A percentile compares a stretch with the other conserved stretches of the same genome.
These are phyloP conservation scores for Acleris literana DNA, from an alignment of 2,888 invertebrate genomes.

Conservation along the genomic window DNA sequence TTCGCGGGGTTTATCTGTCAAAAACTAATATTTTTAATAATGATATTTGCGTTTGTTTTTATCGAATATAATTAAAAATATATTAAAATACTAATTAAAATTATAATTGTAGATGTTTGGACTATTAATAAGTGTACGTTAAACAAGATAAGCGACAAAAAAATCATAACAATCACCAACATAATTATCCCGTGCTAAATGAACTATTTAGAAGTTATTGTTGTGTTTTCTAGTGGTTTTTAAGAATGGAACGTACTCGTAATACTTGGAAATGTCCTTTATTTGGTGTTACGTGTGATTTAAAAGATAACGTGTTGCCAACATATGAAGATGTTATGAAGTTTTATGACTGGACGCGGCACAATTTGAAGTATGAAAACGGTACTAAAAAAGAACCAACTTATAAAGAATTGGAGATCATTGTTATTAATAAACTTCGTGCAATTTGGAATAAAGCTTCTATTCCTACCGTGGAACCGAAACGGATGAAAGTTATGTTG, in stretches of 20 bases:
- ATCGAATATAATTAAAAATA: no score
- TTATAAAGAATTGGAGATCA: constrained; percentile 23
- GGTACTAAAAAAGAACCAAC: constrained; percentile 33
- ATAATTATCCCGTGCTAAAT: background rate
- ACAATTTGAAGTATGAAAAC: constrained; percentile 9
- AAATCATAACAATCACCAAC: background rate
- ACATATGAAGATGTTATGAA: constrained; percentile 16
- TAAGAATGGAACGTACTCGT: constrained; percentile 4
- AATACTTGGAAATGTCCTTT: constrained; percentile 22
- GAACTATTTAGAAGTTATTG: background rate
- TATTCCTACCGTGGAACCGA: constrained; percentile 24
- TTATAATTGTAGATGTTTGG: no score
- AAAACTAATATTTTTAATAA: background rate
- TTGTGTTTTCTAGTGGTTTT: background rate
- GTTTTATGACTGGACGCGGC: constrained; percentile 22
- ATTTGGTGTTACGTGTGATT: constrained; percentile 25
- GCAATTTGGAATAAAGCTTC: constrained; percentile 25
- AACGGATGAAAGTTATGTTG: constrained; percentile 29
- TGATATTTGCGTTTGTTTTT: background rate
- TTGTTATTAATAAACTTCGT: constrained; percentile 19
- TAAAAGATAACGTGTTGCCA: constrained; percentile 29
- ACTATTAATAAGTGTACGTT: no score
- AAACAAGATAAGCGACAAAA: no score
- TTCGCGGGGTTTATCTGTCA: background rate
- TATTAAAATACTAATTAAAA: no score